A percentile compares a stretch with the other conserved stretches of the same genome.
These are phyloP conservation scores for Pangasius larnaudii DNA, from an alignment of 2,797 vertebrate genomes.

Conservation along the genomic window DNA sequence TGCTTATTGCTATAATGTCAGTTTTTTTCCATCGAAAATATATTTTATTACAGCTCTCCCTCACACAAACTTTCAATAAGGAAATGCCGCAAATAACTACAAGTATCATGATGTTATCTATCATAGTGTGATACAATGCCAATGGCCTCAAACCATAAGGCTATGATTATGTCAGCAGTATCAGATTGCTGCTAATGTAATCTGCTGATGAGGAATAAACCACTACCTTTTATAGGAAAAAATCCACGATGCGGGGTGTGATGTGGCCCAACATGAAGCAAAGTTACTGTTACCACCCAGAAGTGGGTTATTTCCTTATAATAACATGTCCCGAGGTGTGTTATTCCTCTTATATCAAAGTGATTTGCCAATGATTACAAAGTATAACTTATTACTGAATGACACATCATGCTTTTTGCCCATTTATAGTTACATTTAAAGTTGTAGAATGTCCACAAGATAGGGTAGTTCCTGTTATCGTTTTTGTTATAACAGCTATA, in stretches of 20 bases:
- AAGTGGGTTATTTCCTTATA: neutral
- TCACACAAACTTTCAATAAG: neutral
- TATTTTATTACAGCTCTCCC: neutral
- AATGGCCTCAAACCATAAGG: neutral
- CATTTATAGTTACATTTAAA: neutral
- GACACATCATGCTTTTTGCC: neutral
- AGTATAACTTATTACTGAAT: neutral
- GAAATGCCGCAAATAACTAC: neutral
- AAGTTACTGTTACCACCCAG: neutral
- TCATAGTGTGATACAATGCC: neutral
- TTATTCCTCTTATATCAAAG: neutral
- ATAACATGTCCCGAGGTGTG: neutral
- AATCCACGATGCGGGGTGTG: neutral
- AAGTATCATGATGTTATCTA: neutral
- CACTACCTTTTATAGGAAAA: neutral
- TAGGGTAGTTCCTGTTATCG: too few species aligned
- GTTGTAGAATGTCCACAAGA: neutral
- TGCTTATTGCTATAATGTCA: slow-evolving; percentile 26
- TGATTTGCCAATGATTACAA: neutral
- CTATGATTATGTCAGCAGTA: neutral
- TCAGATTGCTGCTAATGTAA: neutral
- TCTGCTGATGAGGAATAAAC: slow-evolving; percentile 14
- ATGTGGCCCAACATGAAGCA: neutral
- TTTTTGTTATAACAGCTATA: neutral
- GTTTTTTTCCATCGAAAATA: neutral